phyloP scores from a whole-genome alignment of 2,113 vertebrate species.

The chimpanzee (Pan troglodytes) region NHGRI_mPanTro3-v2.1_pri NC_072413.2:28077501-28078000 shows the following conservation, averaged over 20 bases:
- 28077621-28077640: background rate
- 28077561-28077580: background rate
- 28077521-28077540: no score
- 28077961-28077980: background rate
- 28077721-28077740: background rate
- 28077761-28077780: background rate
- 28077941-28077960: background rate
- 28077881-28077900: background rate
- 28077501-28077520: no score
- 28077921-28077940: background rate
- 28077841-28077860: background rate
- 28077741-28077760: background rate
- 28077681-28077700: background rate
- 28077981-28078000: background rate
- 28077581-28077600: background rate
- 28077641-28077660: background rate
- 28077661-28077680: slow-evolving; percentile 1
- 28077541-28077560: no score
- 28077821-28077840: background rate
- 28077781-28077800: background rate
- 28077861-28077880: background rate
- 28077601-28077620: background rate
- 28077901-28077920: background rate
- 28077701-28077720: background rate
- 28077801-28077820: background rate